These are phyloP conservation scores for Cettia cetti DNA, from an alignment of 2,113 vertebrate species.

Conservation along the genomic window DNA sequence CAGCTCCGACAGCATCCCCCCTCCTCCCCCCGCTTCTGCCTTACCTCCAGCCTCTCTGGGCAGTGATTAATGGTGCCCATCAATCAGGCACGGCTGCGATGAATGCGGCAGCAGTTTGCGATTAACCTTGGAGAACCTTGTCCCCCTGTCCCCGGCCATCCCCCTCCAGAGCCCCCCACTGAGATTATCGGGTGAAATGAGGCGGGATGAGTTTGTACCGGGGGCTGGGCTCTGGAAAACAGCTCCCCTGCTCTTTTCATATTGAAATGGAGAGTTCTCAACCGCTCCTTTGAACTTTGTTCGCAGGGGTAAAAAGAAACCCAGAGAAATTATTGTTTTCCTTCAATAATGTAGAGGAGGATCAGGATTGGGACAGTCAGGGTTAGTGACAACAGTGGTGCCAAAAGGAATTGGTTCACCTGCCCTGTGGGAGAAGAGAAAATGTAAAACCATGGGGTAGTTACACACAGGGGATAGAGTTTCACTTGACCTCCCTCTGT, in stretches of 20 bases:
- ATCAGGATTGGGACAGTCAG: background rate
- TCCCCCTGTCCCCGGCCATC: background rate
- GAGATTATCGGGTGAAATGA: conserved; percentile 60
- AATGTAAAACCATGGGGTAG: background rate
- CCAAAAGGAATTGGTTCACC: background rate
- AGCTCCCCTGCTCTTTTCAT: conserved; percentile 38
- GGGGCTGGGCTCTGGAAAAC: background rate
- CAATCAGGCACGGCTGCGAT: conserved; percentile 36
- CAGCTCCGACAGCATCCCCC: background rate
- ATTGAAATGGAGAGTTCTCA: conserved; percentile 38
- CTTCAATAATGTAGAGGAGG: background rate
- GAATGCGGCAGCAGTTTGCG: conserved; percentile 32
- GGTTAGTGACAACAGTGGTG: background rate
- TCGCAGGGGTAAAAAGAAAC: background rate
- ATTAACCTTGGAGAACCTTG: conserved; percentile 61
- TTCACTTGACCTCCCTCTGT: background rate
- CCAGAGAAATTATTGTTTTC: background rate
- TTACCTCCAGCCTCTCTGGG: conserved; percentile 1
- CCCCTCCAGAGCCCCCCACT: background rate
- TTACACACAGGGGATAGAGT: background rate
- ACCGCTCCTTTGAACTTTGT: conserved; percentile 35
- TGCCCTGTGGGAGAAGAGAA: background rate
- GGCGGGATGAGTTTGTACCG: background rate
- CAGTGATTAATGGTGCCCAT: conserved; percentile 64
- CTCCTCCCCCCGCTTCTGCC: background rate